These are phyloP conservation scores for Mya arenaria DNA, from an alignment of 1,140 invertebrate genomes.

Conservation along the genomic window DNA sequence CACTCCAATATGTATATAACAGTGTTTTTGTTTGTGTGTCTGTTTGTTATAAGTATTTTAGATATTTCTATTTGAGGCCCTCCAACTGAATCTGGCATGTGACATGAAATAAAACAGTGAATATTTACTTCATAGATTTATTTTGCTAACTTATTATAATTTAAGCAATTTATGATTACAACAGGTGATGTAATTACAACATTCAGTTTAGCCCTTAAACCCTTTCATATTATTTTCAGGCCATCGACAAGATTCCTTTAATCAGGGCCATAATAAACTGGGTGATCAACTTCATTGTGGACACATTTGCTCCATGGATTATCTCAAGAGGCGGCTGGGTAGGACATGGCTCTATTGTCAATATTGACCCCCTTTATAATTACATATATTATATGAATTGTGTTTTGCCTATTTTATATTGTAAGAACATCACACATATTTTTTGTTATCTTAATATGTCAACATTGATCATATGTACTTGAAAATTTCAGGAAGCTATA, in stretches of 20 bases:
- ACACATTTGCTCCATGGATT: slow-evolving; percentile 79
- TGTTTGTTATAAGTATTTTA: too few species aligned
- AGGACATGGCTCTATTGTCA: slow-evolving; percentile 53
- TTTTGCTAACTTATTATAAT: too few species aligned
- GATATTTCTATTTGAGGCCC: too few species aligned
- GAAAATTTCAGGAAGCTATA: slow-evolving; percentile 73
- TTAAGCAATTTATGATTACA: not conserved
- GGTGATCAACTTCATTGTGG: slow-evolving; percentile 78
- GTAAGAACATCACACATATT: not conserved
- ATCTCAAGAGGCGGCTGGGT: slow-evolving; percentile 80
- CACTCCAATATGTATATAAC: too few species aligned
- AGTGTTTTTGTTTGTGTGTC: too few species aligned
- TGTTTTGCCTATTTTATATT: not conserved
- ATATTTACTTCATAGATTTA: too few species aligned
- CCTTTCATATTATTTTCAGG: slow-evolving; percentile 74
- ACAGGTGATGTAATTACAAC: not conserved
- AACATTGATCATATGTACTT: not conserved
- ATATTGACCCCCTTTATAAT: not conserved
- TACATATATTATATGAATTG: not conserved
- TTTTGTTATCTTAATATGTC: not conserved
- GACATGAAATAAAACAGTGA: too few species aligned
- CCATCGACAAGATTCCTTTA: slow-evolving; percentile 76
- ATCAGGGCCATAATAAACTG: slow-evolving; percentile 78
- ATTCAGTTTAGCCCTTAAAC: not conserved
- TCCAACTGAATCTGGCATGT: too few species aligned